Conservation (phyloP, 2,888 invertebrate genomes). For the Caenorhabditis afra region DNA sequence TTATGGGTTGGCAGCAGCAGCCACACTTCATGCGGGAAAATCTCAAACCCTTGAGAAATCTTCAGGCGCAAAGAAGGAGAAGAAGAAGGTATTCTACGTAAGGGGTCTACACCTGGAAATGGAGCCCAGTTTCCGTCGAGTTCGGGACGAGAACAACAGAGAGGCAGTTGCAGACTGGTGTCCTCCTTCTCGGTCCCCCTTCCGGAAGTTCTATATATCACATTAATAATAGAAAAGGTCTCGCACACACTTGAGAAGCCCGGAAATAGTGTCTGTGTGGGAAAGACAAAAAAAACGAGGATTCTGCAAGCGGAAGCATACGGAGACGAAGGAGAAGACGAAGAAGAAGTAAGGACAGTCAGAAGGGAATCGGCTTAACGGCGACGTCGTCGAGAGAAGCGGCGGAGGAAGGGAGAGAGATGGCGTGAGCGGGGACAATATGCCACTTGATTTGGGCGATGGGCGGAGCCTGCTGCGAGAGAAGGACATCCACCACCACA, state of each 20-base stretch:
- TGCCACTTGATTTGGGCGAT: too few species aligned
- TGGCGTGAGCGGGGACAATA: not conserved
- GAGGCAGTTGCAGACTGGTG: too few species aligned
- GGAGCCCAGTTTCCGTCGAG: too few species aligned
- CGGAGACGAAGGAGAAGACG: not conserved
- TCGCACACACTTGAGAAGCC: not conserved
- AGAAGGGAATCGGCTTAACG: constrained; percentile 35
- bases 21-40: constrained; percentile 10
- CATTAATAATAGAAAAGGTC: constrained; percentile 48
- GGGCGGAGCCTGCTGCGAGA: too few species aligned
- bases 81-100: too few species aligned
- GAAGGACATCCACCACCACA: too few species aligned
- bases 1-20: constrained; percentile 30
- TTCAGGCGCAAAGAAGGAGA: not conserved
- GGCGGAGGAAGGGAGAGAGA: not conserved
- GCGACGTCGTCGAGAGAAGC: not conserved
- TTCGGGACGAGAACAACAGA: too few species aligned
- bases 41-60: not conserved
- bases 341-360: constrained; percentile 4
- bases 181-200: too few species aligned
- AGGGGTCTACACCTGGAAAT: too few species aligned
- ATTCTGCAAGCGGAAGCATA: not conserved
- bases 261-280: not conserved
- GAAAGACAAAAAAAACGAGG: constrained; percentile 3
- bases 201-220: constrained; percentile 34